A percentile compares a stretch with the other conserved stretches of the same genome.
Conservation (phyloP, 2,888 invertebrate species). For the Acanthosepion pharaonis region DNA sequence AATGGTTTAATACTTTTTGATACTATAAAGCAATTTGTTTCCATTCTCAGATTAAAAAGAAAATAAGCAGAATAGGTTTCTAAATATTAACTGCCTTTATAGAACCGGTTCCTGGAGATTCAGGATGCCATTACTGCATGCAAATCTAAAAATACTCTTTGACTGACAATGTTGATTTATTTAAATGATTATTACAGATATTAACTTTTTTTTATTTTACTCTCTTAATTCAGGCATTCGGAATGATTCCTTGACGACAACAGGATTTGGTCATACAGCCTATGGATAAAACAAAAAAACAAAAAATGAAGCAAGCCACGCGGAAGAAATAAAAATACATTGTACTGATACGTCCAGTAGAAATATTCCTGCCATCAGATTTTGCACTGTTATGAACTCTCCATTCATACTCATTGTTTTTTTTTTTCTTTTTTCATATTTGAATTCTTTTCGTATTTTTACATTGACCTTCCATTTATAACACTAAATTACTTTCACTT, state of each 20-base stretch:
- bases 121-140: no score
- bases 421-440: background rate
- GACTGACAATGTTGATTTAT: no score
- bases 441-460: background rate
- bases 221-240: slow-evolving; percentile 3
- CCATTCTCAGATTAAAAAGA: no score
- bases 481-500: background rate
- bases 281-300: background rate
- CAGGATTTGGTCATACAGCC: slow-evolving; percentile 44
- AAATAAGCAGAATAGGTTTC: no score
- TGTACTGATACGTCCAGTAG: no score
- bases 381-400: background rate
- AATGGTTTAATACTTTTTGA: no score
- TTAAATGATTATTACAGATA: background rate
- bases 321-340: background rate
- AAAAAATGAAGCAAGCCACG: background rate
- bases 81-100: no score
- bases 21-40: no score
- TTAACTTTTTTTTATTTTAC: background rate
- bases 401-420: background rate
- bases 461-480: background rate
- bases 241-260: background rate
- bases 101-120: no score
- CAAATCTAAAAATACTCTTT: no score
- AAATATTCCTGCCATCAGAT: background rate